A percentile compares a stretch with the other conserved stretches of the same genome.
Conservation (phyloP, 2,113 vertebrate species). For the Ophthalmolycus amberensis region DNA sequence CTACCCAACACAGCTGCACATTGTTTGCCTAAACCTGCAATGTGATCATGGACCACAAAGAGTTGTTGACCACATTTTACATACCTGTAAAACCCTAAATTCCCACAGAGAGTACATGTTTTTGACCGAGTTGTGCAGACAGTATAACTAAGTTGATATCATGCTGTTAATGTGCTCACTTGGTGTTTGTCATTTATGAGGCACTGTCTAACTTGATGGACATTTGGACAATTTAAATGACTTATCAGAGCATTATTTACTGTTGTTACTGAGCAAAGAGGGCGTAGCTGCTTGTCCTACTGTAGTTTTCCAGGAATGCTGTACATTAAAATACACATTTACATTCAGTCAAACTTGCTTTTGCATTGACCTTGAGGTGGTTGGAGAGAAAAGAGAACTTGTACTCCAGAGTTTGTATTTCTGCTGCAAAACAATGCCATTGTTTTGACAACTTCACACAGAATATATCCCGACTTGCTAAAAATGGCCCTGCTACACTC, state of each 20-base stretch:
- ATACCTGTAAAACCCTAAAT: background rate
- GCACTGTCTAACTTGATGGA: background rate
- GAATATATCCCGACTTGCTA: constrained; percentile 57
- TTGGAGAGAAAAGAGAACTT: constrained; percentile 23
- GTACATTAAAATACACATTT: constrained; percentile 13
- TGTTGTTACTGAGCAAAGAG: background rate
- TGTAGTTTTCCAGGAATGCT: constrained; percentile 30
- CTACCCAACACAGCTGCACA: background rate
- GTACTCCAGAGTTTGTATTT: constrained; percentile 17
- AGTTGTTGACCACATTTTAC: constrained; percentile 5
- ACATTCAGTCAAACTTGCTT: constrained; percentile 16
- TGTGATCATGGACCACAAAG: background rate
- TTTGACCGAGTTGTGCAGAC: background rate
- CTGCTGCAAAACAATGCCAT: constrained; percentile 36
- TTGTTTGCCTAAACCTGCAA: background rate
- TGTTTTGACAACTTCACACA: constrained; percentile 54
- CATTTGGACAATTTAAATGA: constrained; percentile 7
- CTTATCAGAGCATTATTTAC: too few species aligned
- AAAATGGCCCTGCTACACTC: constrained; percentile 59
- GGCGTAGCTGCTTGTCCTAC: background rate
- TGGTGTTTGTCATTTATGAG: background rate
- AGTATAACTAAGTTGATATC: background rate
- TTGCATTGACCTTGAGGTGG: background rate
- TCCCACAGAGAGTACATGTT: background rate
- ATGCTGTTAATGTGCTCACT: background rate